Evolutionary conservation across 2,113 vertebrate species (phyloP).

Genomic region (Chloropsis cyanopogon): DNA sequence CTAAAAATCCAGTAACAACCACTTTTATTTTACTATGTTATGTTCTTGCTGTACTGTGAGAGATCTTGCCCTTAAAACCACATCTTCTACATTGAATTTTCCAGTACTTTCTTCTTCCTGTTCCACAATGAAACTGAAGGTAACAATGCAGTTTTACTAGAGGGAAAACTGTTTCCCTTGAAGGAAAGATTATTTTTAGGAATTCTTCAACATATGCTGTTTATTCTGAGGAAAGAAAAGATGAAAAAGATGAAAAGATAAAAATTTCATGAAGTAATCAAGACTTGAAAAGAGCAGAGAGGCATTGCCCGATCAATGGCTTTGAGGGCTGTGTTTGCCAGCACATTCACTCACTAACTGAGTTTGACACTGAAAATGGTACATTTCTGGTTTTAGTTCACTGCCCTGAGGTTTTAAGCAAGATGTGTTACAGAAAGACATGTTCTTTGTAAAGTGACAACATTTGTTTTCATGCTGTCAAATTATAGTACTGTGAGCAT

Average conservation of each 20-base stretch:
- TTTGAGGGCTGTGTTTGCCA: not conserved
- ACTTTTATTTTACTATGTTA: not conserved
- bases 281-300: not conserved
- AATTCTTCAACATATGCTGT: not conserved
- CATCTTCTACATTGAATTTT: not conserved
- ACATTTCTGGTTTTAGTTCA: not conserved
- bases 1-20: not conserved
- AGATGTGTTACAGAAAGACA: not conserved
- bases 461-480: not conserved
- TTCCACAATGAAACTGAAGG: not conserved
- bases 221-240: not conserved
- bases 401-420: not conserved
- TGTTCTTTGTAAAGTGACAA: not conserved
- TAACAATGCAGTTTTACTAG: not conserved
- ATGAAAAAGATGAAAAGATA: not conserved
- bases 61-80: not conserved
- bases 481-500: not conserved
- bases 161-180: not conserved
- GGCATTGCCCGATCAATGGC: not conserved
- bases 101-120: not conserved
- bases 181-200: not conserved
- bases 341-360: not conserved
- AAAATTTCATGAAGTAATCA: not conserved
- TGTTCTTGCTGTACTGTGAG: not conserved
- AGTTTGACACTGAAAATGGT: not conserved